phyloP scores from a whole-genome alignment of 1,140 invertebrate genomes.

The Calosoma granatense region DNA sequence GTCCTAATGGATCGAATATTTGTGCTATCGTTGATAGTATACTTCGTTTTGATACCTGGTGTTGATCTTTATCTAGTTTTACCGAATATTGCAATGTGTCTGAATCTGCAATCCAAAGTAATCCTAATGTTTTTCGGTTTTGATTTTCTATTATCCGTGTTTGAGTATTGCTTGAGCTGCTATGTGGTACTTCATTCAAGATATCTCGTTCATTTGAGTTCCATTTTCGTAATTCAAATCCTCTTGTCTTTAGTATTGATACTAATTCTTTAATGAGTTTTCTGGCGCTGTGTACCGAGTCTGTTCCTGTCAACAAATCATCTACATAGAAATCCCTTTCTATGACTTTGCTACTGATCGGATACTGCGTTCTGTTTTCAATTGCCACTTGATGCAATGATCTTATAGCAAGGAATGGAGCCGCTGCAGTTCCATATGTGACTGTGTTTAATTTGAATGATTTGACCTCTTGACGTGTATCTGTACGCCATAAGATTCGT shows the following conservation, averaged over 20 bases:
- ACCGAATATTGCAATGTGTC: not conserved
- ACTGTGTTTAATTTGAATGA: conserved; percentile 30
- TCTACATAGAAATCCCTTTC: conserved; percentile 37
- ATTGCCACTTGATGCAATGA: conserved; percentile 24
- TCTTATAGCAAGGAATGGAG: conserved; percentile 29
- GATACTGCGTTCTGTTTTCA: conserved; percentile 19
- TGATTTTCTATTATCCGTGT: not conserved
- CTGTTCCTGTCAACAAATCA: conserved; percentile 33
- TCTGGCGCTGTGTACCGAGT: conserved; percentile 16
- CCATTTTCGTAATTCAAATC: conserved; percentile 25
- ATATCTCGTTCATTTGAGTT: conserved; percentile 16
- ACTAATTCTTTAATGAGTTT: conserved; percentile 16
- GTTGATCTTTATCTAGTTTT: not conserved
- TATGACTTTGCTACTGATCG: conserved; percentile 23
- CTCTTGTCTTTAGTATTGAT: conserved; percentile 13
- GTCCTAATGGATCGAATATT: conserved; percentile 34
- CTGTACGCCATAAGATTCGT: too few species aligned
- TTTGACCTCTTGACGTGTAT: too few species aligned
- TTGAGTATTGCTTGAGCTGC: too few species aligned
- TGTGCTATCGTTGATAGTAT: conserved; percentile 21
- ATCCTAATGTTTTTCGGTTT: not conserved
- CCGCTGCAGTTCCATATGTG: conserved; percentile 32
- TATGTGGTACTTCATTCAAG: too few species aligned
- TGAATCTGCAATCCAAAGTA: not conserved
- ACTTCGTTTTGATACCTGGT: conserved; percentile 17